A percentile compares a stretch with the other conserved stretches of the same genome.
phyloP scores from a whole-genome alignment of 2,113 vertebrate genomes.

The Peromyscus polionotus region DNA sequence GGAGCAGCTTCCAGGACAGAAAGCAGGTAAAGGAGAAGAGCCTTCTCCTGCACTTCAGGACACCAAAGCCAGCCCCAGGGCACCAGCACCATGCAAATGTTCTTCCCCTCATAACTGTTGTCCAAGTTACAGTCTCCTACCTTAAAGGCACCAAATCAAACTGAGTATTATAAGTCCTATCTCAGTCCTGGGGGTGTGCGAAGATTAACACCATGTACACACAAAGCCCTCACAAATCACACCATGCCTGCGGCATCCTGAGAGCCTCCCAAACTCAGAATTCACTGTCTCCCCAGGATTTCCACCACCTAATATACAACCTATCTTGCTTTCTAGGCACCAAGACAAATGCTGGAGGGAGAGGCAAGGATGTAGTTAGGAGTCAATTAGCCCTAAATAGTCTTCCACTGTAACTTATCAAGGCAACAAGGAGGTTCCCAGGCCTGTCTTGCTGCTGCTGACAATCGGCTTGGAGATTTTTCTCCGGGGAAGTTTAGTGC shows the following conservation, averaged over 20 bases:
- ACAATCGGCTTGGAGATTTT: not conserved
- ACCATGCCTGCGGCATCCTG: not conserved
- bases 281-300: not conserved
- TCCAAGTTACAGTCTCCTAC: not conserved
- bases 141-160: slow-evolving; percentile 14
- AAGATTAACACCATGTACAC: not conserved
- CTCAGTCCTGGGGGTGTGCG: not conserved
- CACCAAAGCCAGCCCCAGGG: not conserved
- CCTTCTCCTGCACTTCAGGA: not conserved
- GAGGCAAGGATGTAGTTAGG: not conserved
- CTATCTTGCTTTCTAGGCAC: not conserved
- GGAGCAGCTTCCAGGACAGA: not conserved
- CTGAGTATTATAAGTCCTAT: not conserved
- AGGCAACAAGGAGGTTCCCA: not conserved
- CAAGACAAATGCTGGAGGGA: not conserved
- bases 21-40: not conserved
- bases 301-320: not conserved
- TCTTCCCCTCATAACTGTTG: not conserved
- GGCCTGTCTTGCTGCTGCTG: not conserved
- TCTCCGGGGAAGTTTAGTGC: not conserved
- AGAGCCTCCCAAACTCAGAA: not conserved
- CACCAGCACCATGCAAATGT: not conserved
- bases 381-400: not conserved
- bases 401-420: not conserved
- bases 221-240: not conserved